phyloP scores from a whole-genome alignment of 1,140 invertebrate species.

The Holotrichia oblita region DNA sequence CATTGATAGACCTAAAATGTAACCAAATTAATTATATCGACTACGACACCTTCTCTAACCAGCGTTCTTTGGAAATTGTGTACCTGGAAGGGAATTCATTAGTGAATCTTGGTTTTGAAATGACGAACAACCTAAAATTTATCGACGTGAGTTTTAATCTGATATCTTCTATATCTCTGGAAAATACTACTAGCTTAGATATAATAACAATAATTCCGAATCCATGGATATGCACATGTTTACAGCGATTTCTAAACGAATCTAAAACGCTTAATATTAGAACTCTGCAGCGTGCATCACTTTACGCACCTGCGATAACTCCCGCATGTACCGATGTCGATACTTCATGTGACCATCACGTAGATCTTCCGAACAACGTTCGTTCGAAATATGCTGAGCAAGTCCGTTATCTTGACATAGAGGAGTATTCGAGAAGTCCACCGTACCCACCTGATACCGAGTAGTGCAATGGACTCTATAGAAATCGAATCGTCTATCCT shows the following conservation, averaged over 20 bases:
- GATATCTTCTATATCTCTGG: neutral
- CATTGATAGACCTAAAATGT: neutral
- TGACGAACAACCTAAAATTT: neutral
- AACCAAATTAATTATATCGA: slow-evolving; percentile 4
- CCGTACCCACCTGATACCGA: too few species aligned
- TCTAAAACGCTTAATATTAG: neutral
- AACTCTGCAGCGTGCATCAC: too few species aligned
- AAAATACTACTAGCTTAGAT: neutral
- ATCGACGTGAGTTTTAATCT: slow-evolving; percentile 7
- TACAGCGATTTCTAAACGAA: neutral
- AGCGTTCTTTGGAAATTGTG: neutral
- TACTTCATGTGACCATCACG: too few species aligned
- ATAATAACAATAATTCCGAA: neutral
- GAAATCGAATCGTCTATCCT: too few species aligned
- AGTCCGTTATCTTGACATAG: too few species aligned
- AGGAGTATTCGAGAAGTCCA: too few species aligned
- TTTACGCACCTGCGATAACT: too few species aligned
- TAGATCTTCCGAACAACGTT: too few species aligned
- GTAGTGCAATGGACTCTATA: too few species aligned
- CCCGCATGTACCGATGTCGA: too few species aligned
- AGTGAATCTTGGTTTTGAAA: neutral
- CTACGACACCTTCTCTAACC: neutral
- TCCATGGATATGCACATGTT: neutral
- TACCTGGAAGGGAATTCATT: neutral
- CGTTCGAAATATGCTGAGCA: too few species aligned